phyloP scores from a whole-genome alignment of 1,140 invertebrate species.

The Drosophila leontia region DNA sequence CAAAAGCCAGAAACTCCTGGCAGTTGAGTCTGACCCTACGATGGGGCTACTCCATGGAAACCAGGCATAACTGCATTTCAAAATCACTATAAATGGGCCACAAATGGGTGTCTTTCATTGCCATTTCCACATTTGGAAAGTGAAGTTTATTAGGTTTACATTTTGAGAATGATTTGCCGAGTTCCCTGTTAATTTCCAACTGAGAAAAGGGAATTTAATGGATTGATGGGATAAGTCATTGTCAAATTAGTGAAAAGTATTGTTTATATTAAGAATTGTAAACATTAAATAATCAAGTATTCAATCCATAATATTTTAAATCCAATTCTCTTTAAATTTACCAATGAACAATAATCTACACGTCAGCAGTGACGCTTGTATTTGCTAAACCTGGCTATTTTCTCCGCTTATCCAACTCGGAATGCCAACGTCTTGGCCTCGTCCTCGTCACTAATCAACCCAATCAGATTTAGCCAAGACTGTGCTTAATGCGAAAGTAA shows the following conservation, averaged over 20 bases:
- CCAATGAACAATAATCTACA: not conserved
- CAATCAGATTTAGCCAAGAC: slow-evolving; percentile 54
- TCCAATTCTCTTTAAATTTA: not conserved
- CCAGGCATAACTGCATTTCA: slow-evolving; percentile 58
- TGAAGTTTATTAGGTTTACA: not conserved
- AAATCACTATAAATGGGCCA: slow-evolving; percentile 58
- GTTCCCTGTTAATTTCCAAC: slow-evolving; percentile 4
- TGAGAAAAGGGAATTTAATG: not conserved
- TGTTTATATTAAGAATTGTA: not conserved
- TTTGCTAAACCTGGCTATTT: not conserved
- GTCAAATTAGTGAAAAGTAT: too few relatives aligned
- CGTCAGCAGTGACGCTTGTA: not conserved
- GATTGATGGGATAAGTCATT: too few relatives aligned
- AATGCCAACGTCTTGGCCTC: not conserved
- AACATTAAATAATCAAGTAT: too few relatives aligned
- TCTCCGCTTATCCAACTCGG: not conserved
- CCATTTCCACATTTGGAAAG: not conserved
- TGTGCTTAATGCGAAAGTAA: slow-evolving; percentile 70
- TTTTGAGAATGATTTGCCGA: not conserved
- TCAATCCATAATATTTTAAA: not conserved
- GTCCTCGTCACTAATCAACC: slow-evolving; percentile 16
- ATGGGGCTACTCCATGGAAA: slow-evolving; percentile 28
- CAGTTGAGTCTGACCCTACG: not conserved
- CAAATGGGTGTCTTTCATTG: slow-evolving; percentile 18
- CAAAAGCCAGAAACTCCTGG: not conserved